Evolutionary conservation across 2,113 vertebrate species (phyloP).

Genomic region (Corythornis cristatus): DNA sequence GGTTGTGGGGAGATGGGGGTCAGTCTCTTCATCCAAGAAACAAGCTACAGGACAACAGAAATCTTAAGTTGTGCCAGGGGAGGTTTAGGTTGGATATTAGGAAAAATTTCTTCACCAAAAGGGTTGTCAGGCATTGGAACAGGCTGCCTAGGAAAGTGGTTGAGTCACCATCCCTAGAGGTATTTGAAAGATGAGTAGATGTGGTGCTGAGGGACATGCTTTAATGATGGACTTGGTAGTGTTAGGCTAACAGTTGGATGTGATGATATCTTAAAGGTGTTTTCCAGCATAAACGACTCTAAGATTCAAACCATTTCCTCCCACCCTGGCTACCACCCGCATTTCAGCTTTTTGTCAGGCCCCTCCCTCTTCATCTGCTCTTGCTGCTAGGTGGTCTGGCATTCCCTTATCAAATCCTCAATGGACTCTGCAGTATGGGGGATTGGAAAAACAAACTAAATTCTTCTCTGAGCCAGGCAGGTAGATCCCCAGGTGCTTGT

Average conservation of each 20-base stretch:
- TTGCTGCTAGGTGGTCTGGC: constrained; percentile 35
- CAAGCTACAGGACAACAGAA: neutral
- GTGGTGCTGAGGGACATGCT: neutral
- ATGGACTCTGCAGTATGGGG: neutral
- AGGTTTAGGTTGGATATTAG: neutral
- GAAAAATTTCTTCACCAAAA: neutral
- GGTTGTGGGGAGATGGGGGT: neutral
- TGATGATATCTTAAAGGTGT: neutral
- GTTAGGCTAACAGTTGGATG: neutral
- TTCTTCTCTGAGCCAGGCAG: constrained; percentile 29
- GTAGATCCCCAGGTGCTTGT: constrained; percentile 51
- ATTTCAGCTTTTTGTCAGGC: neutral
- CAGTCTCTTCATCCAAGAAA: neutral
- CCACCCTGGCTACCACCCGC: neutral
- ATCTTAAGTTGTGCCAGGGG: neutral
- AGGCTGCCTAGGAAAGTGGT: neutral
- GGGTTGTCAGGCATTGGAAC: neutral
- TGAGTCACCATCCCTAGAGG: neutral
- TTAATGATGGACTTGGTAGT: neutral
- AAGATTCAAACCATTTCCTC: neutral
- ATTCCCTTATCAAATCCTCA: constrained; percentile 13
- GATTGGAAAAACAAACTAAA: constrained; percentile 23
- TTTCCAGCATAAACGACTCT: neutral
- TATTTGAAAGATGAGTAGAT: neutral
- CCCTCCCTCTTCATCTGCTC: constrained; percentile 21